Percentiles rank a stretch among this genome's conserved stretches.
phyloP scores from a whole-genome alignment of 2,113 vertebrate species.

The Clarias batrachus region DNA sequence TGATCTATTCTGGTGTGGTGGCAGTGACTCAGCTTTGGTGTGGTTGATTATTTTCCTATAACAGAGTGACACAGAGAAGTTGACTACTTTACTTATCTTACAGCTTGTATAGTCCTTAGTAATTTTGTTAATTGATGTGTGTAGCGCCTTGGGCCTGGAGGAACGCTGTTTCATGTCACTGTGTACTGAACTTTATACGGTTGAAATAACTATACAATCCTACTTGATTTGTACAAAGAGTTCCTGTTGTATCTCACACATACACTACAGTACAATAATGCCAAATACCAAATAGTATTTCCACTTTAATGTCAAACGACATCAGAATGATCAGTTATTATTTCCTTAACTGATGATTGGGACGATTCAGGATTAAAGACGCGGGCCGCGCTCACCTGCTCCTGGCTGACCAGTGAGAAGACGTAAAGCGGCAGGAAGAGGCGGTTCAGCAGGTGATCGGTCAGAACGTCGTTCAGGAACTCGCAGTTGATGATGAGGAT shows the following conservation, averaged over 20 bases:
- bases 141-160: too few species aligned
- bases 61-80: neutral
- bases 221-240: neutral
- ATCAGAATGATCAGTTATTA: neutral
- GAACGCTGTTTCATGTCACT: too few species aligned
- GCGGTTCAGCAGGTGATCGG: conserved; percentile 94
- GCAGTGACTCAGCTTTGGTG: neutral
- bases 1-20: neutral
- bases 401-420: conserved; percentile 87
- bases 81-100: neutral
- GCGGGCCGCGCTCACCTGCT: conserved; percentile 71
- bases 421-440: conserved; percentile 96
- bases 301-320: too few species aligned
- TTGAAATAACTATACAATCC: too few species aligned
- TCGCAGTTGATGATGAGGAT: conserved; percentile 98
- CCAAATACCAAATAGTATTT: neutral
- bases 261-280: neutral
- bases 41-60: neutral
- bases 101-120: neutral
- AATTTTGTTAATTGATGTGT: too few species aligned
- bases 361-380: neutral
- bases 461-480: conserved; percentile 97
- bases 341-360: too few species aligned
- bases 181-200: too few species aligned
- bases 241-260: neutral